A percentile compares a stretch with the other conserved stretches of the same genome.
These are phyloP conservation scores for Neopipo cinnamomea DNA, from an alignment of 2,113 vertebrate species.

Conservation along the genomic window DNA sequence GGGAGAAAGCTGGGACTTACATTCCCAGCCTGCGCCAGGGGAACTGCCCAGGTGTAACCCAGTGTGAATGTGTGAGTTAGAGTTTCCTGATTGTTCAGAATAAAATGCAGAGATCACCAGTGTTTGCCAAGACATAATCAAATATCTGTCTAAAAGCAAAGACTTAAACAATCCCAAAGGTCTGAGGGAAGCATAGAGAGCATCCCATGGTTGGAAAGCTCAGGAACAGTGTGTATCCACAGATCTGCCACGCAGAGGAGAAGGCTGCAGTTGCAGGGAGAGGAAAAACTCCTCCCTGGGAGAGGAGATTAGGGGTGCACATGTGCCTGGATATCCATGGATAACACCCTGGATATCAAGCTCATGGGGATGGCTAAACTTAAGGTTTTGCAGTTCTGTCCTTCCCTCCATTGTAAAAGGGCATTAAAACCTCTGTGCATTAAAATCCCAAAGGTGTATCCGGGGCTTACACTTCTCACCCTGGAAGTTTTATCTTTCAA, in stretches of 20 bases:
- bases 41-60: not conserved
- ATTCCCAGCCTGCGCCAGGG: rapidly evolving
- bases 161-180: not conserved
- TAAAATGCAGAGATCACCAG: not conserved
- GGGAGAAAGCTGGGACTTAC: not conserved
- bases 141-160: not conserved
- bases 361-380: not conserved
- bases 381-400: not conserved
- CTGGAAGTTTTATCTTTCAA: not conserved
- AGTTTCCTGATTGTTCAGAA: not conserved
- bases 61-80: not conserved
- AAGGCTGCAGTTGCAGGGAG: not conserved
- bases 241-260: not conserved
- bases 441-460: not conserved
- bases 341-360: too few relatives aligned
- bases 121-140: not conserved
- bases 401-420: not conserved
- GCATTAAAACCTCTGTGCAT: not conserved
- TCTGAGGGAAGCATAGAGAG: not conserved
- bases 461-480: not conserved
- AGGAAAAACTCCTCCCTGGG: not conserved
- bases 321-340: not conserved
- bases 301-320: not conserved
- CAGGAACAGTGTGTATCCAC: not conserved
- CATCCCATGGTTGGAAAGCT: not conserved